Evolutionary conservation across 2,888 invertebrate genomes (phyloP).

Genomic region (Rhodophaea formosa): DNA sequence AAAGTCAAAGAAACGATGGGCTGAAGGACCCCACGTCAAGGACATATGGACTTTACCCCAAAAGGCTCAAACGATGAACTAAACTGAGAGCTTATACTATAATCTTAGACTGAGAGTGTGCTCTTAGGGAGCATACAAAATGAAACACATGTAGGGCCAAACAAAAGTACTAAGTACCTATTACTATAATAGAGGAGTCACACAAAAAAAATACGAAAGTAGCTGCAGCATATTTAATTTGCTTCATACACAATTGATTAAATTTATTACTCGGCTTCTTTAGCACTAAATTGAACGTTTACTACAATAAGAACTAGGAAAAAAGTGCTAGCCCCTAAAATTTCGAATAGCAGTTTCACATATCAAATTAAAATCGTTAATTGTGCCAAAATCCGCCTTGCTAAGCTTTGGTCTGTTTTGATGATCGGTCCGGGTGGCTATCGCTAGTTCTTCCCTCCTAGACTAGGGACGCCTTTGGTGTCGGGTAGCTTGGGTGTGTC

Average conservation of each 20-base stretch:
- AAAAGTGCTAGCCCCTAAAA: neutral
- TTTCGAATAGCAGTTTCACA: neutral
- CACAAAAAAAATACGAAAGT: neutral
- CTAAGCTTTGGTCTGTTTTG: slow-evolving; percentile 6
- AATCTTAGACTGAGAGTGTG: too few relatives aligned
- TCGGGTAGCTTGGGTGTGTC: slow-evolving; percentile 44
- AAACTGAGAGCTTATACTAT: too few relatives aligned
- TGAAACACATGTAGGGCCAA: too few relatives aligned
- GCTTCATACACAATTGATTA: slow-evolving; percentile 5
- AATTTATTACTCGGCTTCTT: neutral
- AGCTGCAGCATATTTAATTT: slow-evolving; percentile 13
- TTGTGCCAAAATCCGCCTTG: neutral
- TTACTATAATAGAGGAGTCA: too few relatives aligned
- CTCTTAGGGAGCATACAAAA: too few relatives aligned
- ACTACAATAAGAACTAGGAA: neutral
- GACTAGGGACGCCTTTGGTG: slow-evolving; percentile 22
- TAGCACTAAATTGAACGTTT: slow-evolving; percentile 1
- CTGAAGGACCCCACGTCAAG: too few relatives aligned
- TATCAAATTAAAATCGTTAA: neutral
- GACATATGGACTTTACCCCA: too few relatives aligned
- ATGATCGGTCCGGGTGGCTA: neutral
- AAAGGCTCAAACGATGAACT: too few relatives aligned
- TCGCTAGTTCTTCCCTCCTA: slow-evolving; percentile 5
- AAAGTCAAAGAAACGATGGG: too few relatives aligned
- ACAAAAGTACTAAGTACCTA: too few relatives aligned